Evolutionary conservation across 2,113 vertebrate genomes (phyloP).

Genomic region (Tor tambroides): DNA sequence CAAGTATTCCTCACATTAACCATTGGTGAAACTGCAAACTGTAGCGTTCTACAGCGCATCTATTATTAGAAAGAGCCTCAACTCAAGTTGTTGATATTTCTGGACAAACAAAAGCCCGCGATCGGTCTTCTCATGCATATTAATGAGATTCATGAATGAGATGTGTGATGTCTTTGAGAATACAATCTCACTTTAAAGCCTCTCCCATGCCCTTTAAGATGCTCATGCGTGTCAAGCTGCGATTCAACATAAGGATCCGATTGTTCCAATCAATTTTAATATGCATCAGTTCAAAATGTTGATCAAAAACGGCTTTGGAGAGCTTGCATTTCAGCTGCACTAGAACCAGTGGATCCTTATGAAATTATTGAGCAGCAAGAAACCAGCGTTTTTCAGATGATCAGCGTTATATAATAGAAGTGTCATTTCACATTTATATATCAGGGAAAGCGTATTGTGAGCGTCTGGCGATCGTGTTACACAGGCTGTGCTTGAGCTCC

Average conservation of each 20-base stretch:
- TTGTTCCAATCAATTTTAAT: background rate
- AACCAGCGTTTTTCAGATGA: background rate
- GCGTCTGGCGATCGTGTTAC: background rate
- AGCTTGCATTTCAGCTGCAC: background rate
- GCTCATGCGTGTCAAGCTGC: background rate
- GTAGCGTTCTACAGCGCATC: background rate
- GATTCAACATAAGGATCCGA: background rate
- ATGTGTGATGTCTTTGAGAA: conserved; percentile 13
- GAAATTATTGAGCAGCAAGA: background rate
- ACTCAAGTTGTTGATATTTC: conserved; percentile 17
- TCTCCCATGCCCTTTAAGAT: background rate
- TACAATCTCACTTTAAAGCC: background rate
- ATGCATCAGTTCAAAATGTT: background rate
- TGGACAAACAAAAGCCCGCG: conserved; percentile 14
- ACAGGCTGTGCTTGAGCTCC: conserved; percentile 38
- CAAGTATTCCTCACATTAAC: background rate
- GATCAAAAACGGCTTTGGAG: background rate
- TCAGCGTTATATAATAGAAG: background rate
- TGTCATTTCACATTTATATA: conserved; percentile 35
- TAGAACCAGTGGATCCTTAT: background rate
- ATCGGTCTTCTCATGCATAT: conserved; percentile 38
- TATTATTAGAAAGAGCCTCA: conserved; percentile 41
- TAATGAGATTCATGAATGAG: conserved; percentile 22
- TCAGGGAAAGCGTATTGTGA: conserved; percentile 44
- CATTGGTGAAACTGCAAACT: background rate